phyloP scores from a whole-genome alignment of 2,888 invertebrate species.

The Erebia aethiops region DNA sequence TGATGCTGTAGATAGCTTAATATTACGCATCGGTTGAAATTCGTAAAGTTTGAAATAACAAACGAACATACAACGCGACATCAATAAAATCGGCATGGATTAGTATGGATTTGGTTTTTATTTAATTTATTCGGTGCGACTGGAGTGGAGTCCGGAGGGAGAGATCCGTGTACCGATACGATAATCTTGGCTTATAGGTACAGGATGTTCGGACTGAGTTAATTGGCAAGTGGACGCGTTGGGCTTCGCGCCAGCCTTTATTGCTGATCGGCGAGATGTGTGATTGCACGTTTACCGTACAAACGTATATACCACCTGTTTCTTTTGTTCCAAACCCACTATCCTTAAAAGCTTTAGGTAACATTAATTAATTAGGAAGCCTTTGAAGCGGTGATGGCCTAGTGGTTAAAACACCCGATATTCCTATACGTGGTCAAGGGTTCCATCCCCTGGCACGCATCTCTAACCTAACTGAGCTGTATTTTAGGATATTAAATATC shows the following conservation, averaged over 20 bases:
- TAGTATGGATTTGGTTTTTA: slow-evolving; percentile 60
- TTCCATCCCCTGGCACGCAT: too few species aligned
- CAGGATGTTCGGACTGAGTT: slow-evolving; percentile 78
- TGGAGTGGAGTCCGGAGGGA: slow-evolving; percentile 64
- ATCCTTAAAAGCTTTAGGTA: slow-evolving; percentile 10
- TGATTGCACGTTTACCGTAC: slow-evolving; percentile 39
- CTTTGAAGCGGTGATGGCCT: too few species aligned
- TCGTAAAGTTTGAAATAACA: background rate
- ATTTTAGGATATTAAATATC: too few species aligned
- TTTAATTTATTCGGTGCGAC: slow-evolving; percentile 80
- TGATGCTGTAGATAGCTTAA: too few species aligned
- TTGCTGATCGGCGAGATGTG: slow-evolving; percentile 60
- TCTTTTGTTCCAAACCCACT: slow-evolving; percentile 20
- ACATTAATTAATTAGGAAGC: too few species aligned
- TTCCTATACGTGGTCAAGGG: too few species aligned
- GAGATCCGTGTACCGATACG: slow-evolving; percentile 78
- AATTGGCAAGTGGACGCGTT: slow-evolving; percentile 77
- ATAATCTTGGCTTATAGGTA: slow-evolving; percentile 77
- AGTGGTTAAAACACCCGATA: too few species aligned
- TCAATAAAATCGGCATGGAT: background rate
- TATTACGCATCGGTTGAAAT: too few species aligned
- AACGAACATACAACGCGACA: background rate
- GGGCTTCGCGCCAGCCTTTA: slow-evolving; percentile 66
- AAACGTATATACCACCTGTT: slow-evolving; percentile 27
- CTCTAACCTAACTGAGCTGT: too few species aligned